Evolutionary conservation across 2,797 vertebrate genomes (phyloP).

Genomic region (Echeneis naucrates): DNA sequence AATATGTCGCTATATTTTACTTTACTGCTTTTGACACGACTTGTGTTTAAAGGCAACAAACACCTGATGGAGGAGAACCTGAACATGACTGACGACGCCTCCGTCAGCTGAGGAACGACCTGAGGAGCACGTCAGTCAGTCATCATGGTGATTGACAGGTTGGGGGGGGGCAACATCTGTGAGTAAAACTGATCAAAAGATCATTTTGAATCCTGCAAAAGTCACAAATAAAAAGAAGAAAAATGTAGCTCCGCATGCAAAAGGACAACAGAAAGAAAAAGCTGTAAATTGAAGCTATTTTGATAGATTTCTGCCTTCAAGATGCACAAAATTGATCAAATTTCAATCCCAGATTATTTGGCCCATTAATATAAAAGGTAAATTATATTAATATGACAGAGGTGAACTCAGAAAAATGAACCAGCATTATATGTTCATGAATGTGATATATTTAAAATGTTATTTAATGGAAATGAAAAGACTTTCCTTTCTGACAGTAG

Average conservation of each 20-base stretch:
- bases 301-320: no score
- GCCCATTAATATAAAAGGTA: no score
- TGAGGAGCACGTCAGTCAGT: slow-evolving; percentile 9
- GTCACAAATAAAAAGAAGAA: not conserved
- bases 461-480: no score
- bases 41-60: not conserved
- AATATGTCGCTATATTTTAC: not conserved
- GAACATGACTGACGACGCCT: slow-evolving; percentile 8
- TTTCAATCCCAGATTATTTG: no score
- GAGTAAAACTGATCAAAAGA: not conserved
- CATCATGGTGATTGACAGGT: slow-evolving; percentile 9
- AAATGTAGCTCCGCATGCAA: not conserved
- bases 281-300: no score
- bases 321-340: no score
- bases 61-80: not conserved
- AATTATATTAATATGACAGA: no score
- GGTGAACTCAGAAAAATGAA: no score
- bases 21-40: slow-evolving; percentile 6
- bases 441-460: no score
- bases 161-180: not conserved
- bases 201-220: not conserved
- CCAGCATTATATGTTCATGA: no score
- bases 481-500: no score
- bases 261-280: not conserved
- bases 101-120: not conserved